Evolutionary conservation across 2,113 vertebrate genomes (phyloP).

Genomic region (Tetraodon nigroviridis): DNA sequence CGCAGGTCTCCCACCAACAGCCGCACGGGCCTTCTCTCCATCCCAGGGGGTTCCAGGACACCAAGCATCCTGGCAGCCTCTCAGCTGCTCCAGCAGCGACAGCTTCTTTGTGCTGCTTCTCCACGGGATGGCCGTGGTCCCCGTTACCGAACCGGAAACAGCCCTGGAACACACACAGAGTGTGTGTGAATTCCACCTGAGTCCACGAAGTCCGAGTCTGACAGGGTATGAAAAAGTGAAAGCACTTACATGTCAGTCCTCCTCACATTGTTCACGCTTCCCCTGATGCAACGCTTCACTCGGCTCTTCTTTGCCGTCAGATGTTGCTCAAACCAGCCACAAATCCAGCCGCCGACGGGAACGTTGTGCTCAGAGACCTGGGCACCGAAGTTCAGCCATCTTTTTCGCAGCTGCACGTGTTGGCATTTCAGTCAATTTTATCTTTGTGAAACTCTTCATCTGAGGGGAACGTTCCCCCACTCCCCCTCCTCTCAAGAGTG

Average conservation of each 20-base stretch:
- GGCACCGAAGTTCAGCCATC: not conserved
- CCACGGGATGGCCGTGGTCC: constrained; percentile 60
- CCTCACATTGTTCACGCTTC: not conserved
- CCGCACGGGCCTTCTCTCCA: constrained; percentile 52
- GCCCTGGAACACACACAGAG: constrained; percentile 39
- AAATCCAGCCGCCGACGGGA: not conserved
- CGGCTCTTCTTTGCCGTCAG: constrained; percentile 23
- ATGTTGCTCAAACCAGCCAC: constrained; percentile 38
- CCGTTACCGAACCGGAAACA: constrained; percentile 44
- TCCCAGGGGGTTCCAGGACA: constrained; percentile 60
- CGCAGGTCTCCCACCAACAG: constrained; percentile 65
- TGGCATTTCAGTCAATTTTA: constrained; percentile 24
- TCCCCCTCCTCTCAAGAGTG: not conserved
- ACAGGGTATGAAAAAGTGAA: not conserved
- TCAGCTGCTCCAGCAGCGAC: constrained; percentile 68
- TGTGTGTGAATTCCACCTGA: too few relatives aligned
- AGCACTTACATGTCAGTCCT: constrained; percentile 50
- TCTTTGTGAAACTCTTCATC: constrained; percentile 17
- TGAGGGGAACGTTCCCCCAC: not conserved
- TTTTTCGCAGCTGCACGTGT: constrained; percentile 1
- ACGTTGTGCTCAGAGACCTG: too few relatives aligned
- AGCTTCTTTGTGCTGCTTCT: constrained; percentile 44
- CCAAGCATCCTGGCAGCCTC: constrained; percentile 74
- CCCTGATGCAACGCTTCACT: not conserved
- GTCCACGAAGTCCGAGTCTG: too few relatives aligned